These are phyloP conservation scores for Drosophila quadrilineata DNA, from an alignment of 1,140 invertebrate genomes.

Conservation along the genomic window DNA sequence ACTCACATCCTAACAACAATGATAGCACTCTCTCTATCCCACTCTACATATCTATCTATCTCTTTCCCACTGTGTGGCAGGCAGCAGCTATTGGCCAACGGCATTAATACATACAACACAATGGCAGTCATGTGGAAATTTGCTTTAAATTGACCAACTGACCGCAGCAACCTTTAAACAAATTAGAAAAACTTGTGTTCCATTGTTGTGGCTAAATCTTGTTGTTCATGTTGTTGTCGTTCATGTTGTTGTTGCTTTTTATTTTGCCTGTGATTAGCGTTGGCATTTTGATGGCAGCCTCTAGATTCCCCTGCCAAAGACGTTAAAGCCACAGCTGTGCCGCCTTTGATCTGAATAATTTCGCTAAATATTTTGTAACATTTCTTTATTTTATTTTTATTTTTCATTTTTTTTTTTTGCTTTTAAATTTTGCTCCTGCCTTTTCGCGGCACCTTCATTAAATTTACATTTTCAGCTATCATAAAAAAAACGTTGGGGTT, in stretches of 20 bases:
- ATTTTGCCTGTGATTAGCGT: slow-evolving; percentile 54
- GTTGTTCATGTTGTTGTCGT: slow-evolving; percentile 1
- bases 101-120: slow-evolving; percentile 47
- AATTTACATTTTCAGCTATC: slow-evolving; percentile 69
- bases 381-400: too few species aligned
- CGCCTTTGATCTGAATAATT: slow-evolving; percentile 71
- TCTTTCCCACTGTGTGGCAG: slow-evolving; percentile 13
- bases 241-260: slow-evolving; percentile 11
- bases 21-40: neutral
- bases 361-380: slow-evolving; percentile 64
- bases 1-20: neutral
- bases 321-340: slow-evolving; percentile 44
- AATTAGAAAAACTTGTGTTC: slow-evolving; percentile 49
- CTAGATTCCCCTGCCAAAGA: slow-evolving; percentile 25
- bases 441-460: slow-evolving; percentile 58
- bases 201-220: slow-evolving; percentile 37
- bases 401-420: too few species aligned
- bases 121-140: slow-evolving; percentile 65
- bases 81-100: slow-evolving; percentile 23
- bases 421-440: slow-evolving; percentile 3
- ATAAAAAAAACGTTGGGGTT: slow-evolving; percentile 41
- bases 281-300: slow-evolving; percentile 11
- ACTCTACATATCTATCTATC: too few species aligned
- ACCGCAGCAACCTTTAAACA: slow-evolving; percentile 68
- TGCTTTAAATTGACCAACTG: slow-evolving; percentile 76